These are phyloP conservation scores for Sebastes elongatus DNA, from an alignment of 2,797 vertebrate species.

Conservation along the genomic window DNA sequence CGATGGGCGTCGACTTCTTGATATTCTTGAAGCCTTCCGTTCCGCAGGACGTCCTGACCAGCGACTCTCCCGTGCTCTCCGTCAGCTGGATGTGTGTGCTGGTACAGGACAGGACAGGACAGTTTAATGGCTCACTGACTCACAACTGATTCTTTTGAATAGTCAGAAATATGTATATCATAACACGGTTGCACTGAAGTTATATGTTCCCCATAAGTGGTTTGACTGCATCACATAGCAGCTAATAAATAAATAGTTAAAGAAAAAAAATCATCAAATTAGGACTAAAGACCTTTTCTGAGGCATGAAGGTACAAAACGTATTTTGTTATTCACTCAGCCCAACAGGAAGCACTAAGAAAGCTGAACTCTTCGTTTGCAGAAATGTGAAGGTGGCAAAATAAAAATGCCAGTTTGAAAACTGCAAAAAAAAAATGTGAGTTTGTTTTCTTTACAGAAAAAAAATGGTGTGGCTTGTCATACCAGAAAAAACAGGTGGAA, in stretches of 20 bases:
- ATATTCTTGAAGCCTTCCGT: slow-evolving; percentile 92
- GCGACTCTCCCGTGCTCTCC: slow-evolving; percentile 73
- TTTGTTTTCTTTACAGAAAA: not conserved
- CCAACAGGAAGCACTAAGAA: not conserved
- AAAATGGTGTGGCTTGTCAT: not conserved
- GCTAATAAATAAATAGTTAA: not conserved
- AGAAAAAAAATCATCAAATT: not conserved
- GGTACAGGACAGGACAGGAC: not conserved
- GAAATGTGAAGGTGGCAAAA: not conserved
- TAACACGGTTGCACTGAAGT: not conserved
- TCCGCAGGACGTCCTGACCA: slow-evolving; percentile 88
- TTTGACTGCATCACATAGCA: not conserved
- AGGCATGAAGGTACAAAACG: not conserved
- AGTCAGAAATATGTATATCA: not conserved
- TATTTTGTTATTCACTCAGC: not conserved
- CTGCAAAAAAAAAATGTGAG: not conserved
- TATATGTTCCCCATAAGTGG: not conserved
- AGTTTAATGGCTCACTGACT: not conserved
- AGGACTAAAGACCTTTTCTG: not conserved
- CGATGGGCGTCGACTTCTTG: slow-evolving; percentile 90
- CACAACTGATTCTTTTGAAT: not conserved
- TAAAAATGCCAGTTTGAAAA: not conserved
- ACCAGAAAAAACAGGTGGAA: not conserved
- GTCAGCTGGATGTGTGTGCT: slow-evolving; percentile 94
- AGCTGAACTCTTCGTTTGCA: not conserved